A percentile compares a stretch with the other conserved stretches of the same genome.
Evolutionary conservation across 1,140 invertebrate genomes (phyloP).

Genomic region (Piezodorus guildinii): DNA sequence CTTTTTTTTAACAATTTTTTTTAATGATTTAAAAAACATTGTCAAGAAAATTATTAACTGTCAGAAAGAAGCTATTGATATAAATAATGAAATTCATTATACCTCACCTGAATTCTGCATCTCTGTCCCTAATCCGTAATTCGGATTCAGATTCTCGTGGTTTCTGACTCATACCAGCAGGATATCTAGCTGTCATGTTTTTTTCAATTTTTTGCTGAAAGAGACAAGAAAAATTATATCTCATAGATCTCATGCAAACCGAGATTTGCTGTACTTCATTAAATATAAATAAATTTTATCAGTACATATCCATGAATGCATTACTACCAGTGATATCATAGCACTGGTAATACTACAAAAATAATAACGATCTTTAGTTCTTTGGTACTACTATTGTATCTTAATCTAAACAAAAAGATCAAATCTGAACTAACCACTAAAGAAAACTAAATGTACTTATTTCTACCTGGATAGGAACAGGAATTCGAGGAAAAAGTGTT

Average conservation of each 20-base stretch:
- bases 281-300: background rate
- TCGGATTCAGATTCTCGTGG: constrained; percentile 9
- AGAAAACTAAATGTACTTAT: too few species aligned
- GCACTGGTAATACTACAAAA: too few species aligned
- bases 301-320: background rate
- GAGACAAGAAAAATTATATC: background rate
- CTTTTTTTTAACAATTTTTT: too few species aligned
- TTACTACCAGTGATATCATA: too few species aligned
- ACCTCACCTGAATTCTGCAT: constrained; percentile 4
- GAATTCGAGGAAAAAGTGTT: constrained; percentile 95
- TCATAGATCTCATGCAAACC: too few species aligned
- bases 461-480: constrained; percentile 98
- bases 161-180: constrained; percentile 13
- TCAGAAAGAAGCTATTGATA: background rate
- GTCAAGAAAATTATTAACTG: background rate
- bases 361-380: too few species aligned
- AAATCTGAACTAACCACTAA: too few species aligned
- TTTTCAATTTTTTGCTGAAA: constrained; percentile 23
- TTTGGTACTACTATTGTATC: too few species aligned
- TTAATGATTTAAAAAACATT: too few species aligned
- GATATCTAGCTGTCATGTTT: constrained; percentile 17
- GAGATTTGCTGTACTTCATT: too few species aligned
- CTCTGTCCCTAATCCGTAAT: background rate
- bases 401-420: too few species aligned
- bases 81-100: background rate